phyloP scores from a whole-genome alignment of 1,140 invertebrate genomes.

The Dreissena rostriformis region DNA sequence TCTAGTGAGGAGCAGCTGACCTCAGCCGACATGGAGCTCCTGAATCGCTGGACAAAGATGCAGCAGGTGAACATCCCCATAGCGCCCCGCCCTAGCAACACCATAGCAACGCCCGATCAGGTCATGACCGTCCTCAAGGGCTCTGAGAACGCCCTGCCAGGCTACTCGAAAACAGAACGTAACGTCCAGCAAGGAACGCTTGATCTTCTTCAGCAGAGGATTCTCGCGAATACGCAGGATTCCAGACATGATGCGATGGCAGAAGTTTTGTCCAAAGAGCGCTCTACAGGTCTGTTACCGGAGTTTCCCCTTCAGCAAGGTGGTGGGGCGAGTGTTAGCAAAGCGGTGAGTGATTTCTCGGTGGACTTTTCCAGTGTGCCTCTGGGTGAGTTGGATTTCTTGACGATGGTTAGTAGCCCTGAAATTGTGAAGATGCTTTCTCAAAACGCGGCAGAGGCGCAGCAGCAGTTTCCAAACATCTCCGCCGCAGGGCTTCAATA shows the following conservation, averaged over 20 bases:
- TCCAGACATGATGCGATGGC: too few relatives aligned
- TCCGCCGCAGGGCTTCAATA: not conserved
- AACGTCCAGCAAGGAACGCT: conserved; percentile 42
- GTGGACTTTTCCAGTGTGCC: conserved; percentile 41
- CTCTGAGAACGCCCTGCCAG: not conserved
- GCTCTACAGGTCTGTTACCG: too few relatives aligned
- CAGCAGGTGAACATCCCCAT: conserved; percentile 47
- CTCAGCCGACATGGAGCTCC: conserved; percentile 29
- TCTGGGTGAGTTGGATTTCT: conserved; percentile 39
- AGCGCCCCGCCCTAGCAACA: conserved; percentile 33
- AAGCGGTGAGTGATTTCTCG: conserved; percentile 6
- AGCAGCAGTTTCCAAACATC: not conserved
- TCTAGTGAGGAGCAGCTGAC: conserved; percentile 20
- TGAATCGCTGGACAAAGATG: conserved; percentile 47
- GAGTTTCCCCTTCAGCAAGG: not conserved
- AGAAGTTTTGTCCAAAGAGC: too few relatives aligned
- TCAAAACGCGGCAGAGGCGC: not conserved
- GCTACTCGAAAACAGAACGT: not conserved
- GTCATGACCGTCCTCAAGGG: not conserved
- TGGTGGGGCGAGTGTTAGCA: not conserved
- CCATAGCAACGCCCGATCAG: conserved; percentile 35
- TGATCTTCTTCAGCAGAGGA: conserved; percentile 42
- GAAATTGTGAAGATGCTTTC: conserved; percentile 18
- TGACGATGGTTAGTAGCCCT: conserved; percentile 29
- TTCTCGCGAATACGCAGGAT: conserved; percentile 12